Evolutionary conservation across 2,797 vertebrate genomes (phyloP).

Genomic region (Rhynchonycteris naso): DNA sequence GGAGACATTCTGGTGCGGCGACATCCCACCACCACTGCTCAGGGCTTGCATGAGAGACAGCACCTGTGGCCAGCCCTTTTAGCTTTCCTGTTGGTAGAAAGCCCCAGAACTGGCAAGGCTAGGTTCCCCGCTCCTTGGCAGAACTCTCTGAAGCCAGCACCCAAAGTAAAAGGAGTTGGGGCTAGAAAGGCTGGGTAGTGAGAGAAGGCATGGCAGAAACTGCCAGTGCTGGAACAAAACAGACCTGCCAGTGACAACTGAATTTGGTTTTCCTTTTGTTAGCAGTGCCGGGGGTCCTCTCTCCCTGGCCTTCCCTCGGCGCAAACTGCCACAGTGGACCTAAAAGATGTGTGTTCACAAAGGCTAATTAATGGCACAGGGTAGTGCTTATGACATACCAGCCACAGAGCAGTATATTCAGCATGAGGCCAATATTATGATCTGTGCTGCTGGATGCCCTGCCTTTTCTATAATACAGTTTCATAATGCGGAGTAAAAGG

Average conservation of each 20-base stretch:
- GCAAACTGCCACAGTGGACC: background rate
- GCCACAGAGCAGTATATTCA: background rate
- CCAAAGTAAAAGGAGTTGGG: background rate
- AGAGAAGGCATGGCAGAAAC: background rate
- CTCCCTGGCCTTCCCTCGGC: background rate
- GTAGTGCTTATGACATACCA: background rate
- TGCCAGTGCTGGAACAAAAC: background rate
- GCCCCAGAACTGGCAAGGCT: background rate
- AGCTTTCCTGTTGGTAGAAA: background rate
- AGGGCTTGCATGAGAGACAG: background rate
- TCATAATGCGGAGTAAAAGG: background rate
- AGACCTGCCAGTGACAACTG: background rate
- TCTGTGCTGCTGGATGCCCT: background rate
- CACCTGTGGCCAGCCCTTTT: background rate
- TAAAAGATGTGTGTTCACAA: background rate
- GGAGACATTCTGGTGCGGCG: background rate
- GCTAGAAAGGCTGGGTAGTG: no score
- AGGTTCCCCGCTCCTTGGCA: background rate
- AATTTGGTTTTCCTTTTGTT: background rate
- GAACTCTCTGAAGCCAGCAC: background rate
- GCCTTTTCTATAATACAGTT: background rate
- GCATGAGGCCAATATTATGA: background rate
- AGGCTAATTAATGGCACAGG: background rate
- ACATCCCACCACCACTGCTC: rapidly evolving
- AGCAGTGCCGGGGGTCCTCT: background rate